These are phyloP conservation scores for Xiphorhynchus erythropygius DNA, from an alignment of 2,797 vertebrate genomes.

Conservation along the genomic window DNA sequence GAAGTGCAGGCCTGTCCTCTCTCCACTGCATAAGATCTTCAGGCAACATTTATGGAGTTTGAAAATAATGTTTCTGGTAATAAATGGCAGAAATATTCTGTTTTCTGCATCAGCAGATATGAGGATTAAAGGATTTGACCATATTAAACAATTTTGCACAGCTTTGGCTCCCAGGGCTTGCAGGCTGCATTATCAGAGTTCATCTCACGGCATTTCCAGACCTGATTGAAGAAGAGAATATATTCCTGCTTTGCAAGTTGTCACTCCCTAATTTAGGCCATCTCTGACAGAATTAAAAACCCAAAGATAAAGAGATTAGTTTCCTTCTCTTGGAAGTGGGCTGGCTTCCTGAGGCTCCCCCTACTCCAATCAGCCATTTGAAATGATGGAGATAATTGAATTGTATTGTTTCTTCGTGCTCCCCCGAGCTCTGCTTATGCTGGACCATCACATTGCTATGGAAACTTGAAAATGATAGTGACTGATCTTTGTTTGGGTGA, in stretches of 20 bases:
- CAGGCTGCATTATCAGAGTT: constrained; percentile 75
- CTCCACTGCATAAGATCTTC: constrained; percentile 60
- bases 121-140: constrained; percentile 81
- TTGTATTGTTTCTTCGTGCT: constrained; percentile 52
- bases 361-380: constrained; percentile 61
- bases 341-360: constrained; percentile 52
- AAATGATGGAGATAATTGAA: constrained; percentile 76
- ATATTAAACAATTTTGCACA: constrained; percentile 81
- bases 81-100: constrained; percentile 79
- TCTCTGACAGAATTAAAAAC: constrained; percentile 74
- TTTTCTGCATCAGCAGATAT: constrained; percentile 82
- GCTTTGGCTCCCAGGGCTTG: constrained; percentile 77
- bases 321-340: constrained; percentile 51
- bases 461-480: constrained; percentile 14
- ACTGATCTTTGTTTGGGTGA: constrained; percentile 41
- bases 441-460: constrained; percentile 51
- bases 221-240: constrained; percentile 76
- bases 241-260: constrained; percentile 74
- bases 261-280: constrained; percentile 76
- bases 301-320: constrained; percentile 71
- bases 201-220: constrained; percentile 74
- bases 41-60: constrained; percentile 69
- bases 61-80: constrained; percentile 79
- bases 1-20: constrained; percentile 61
- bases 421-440: constrained; percentile 7